These are phyloP conservation scores for Apodemia hepburni DNA, from an alignment of 2,888 invertebrate genomes.

Conservation along the genomic window DNA sequence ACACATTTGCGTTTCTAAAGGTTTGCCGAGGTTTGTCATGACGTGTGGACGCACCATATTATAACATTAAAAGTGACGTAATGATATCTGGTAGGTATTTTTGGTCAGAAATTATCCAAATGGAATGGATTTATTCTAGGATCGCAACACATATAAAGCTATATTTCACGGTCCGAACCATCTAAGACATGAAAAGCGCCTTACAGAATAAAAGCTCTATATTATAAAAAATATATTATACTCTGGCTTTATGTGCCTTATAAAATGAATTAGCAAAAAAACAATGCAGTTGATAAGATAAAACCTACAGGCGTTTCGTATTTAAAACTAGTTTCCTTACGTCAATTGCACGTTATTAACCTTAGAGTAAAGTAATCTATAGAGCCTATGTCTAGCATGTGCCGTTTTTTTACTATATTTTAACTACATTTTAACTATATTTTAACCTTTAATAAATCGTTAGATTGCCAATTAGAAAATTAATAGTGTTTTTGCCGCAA, in stretches of 20 bases:
- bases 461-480: too few species aligned
- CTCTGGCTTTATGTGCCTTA: too few species aligned
- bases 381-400: too few species aligned
- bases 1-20: too few species aligned
- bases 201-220: neutral
- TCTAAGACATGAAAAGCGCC: neutral
- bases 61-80: neutral
- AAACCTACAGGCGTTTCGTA: conserved; percentile 5
- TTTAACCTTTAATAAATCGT: too few species aligned
- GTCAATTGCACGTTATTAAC: neutral
- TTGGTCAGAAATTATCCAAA: neutral
- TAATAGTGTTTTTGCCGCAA: too few species aligned
- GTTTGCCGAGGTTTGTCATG: too few species aligned
- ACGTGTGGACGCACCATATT: too few species aligned
- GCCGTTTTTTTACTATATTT: too few species aligned
- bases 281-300: neutral
- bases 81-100: neutral
- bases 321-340: neutral
- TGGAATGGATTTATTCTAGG: neutral
- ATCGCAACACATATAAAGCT: neutral
- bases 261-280: neutral
- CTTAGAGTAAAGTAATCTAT: too few species aligned
- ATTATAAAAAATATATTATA: neutral
- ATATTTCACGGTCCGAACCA: too few species aligned
- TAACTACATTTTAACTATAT: too few species aligned